Evolutionary conservation across 2,888 invertebrate genomes (phyloP).

Genomic region (Hydroisotoma schaefferi): DNA sequence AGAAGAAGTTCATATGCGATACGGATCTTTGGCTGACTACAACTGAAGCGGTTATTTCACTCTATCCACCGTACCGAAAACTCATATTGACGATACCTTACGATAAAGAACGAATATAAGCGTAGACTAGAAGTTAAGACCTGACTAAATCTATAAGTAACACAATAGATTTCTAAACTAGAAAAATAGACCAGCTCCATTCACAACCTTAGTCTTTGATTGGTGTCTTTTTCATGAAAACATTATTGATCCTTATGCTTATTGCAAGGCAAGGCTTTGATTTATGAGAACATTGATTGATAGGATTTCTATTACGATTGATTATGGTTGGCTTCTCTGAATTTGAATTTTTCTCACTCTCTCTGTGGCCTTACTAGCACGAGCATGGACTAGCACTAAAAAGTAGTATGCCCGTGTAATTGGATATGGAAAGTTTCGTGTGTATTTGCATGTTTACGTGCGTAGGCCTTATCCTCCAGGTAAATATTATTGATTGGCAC

Average conservation of each 20-base stretch:
- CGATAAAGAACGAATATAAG: no score
- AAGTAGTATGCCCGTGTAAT: no score
- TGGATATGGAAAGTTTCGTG: slow-evolving; percentile 1
- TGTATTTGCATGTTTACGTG: neutral
- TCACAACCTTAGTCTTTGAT: slow-evolving; percentile 6
- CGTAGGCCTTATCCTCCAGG: neutral
- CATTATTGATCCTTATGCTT: slow-evolving; percentile 1
- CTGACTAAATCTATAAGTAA: no score
- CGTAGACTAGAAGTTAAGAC: no score
- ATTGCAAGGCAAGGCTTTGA: slow-evolving; percentile 2
- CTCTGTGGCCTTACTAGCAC: no score
- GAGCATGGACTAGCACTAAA: no score
- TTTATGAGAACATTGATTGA: neutral
- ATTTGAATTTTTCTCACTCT: no score
- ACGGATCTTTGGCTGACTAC: no score
- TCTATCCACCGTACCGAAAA: no score
- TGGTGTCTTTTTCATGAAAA: slow-evolving; percentile 3
- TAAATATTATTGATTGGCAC: neutral
- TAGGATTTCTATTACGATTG: slow-evolving; percentile 1
- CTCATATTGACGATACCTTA: no score
- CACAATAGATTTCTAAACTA: slow-evolving; percentile 3
- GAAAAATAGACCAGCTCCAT: slow-evolving; percentile 1
- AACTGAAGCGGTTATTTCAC: no score
- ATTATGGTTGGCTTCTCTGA: neutral
- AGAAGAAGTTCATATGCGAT: no score